Conservation (phyloP, 2,797 vertebrate genomes). For the Smutsia temminckii region DNA sequence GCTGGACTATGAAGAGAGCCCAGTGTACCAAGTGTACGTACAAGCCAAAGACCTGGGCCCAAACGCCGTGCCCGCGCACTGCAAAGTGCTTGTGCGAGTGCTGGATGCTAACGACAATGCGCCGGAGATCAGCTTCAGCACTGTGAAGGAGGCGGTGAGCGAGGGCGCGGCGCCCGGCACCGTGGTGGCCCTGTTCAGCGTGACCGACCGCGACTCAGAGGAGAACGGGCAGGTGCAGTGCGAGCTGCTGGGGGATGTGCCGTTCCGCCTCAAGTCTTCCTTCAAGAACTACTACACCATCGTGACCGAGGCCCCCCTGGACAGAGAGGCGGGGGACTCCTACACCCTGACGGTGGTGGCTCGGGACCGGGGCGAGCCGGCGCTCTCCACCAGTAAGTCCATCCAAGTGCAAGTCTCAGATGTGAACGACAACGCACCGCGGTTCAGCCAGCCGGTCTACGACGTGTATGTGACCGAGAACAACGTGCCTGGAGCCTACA, state of each 20-base stretch:
- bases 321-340: slow-evolving; percentile 92
- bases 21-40: slow-evolving; percentile 95
- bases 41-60: slow-evolving; percentile 97
- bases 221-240: slow-evolving; percentile 96
- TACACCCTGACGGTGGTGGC: slow-evolving; percentile 96
- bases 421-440: slow-evolving; percentile 96
- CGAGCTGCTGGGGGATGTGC: slow-evolving; percentile 95
- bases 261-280: slow-evolving; percentile 95
- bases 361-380: slow-evolving; percentile 91
- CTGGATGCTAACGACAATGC: slow-evolving; percentile 95
- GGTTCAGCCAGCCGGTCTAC: slow-evolving; percentile 93
- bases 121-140: slow-evolving; percentile 97
- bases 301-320: slow-evolving; percentile 93
- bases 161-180: slow-evolving; percentile 95
- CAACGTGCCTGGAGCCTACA: slow-evolving; percentile 97
- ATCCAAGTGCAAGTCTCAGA: slow-evolving; percentile 96
- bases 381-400: slow-evolving; percentile 93
- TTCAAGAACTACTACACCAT: slow-evolving; percentile 98
- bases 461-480: slow-evolving; percentile 98
- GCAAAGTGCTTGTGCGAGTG: slow-evolving; percentile 95
- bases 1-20: slow-evolving; percentile 97
- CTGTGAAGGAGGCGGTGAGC: slow-evolving; percentile 95
- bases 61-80: slow-evolving; percentile 97
- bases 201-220: slow-evolving; percentile 94
- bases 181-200: slow-evolving; percentile 96